A percentile compares a stretch with the other conserved stretches of the same genome.
Evolutionary conservation across 1,140 invertebrate species (phyloP).

Genomic region (Apis laboriosa): DNA sequence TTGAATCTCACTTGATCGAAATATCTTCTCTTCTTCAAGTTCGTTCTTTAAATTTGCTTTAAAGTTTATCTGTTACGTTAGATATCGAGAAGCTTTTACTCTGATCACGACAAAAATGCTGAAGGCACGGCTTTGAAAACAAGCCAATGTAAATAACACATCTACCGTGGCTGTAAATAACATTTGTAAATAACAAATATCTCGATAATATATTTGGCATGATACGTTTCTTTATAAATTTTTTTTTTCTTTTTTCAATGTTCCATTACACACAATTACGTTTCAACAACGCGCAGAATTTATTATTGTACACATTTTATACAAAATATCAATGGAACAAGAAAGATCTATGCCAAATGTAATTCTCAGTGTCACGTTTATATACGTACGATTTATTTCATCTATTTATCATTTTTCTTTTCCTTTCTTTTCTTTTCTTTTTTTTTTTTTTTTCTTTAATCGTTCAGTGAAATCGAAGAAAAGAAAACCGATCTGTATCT

Average conservation of each 20-base stretch:
- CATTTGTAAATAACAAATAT: conserved; percentile 35
- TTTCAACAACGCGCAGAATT: background rate
- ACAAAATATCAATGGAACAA: background rate
- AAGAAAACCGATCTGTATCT: background rate
- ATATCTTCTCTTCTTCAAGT: background rate
- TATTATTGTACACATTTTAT: no score
- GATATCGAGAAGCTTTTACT: conserved; percentile 19
- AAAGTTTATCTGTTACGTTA: background rate
- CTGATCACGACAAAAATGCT: background rate
- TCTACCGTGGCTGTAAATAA: conserved; percentile 41
- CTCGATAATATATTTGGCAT: conserved; percentile 44
- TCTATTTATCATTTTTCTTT: background rate
- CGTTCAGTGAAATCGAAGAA: background rate
- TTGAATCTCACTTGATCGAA: background rate
- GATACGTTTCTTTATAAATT: background rate
- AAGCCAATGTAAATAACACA: conserved; percentile 52
- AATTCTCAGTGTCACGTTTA: conserved; percentile 16
- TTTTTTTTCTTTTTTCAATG: background rate
- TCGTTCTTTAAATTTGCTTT: background rate
- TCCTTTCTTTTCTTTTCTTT: background rate
- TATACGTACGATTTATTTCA: conserved; percentile 1
- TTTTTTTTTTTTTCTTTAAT: background rate
- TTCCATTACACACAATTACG: background rate
- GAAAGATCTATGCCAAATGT: background rate
- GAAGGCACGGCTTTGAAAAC: conserved; percentile 30